These are phyloP conservation scores for Gallinago jamesoni DNA, from an alignment of 2,113 vertebrate genomes.

Conservation along the genomic window DNA sequence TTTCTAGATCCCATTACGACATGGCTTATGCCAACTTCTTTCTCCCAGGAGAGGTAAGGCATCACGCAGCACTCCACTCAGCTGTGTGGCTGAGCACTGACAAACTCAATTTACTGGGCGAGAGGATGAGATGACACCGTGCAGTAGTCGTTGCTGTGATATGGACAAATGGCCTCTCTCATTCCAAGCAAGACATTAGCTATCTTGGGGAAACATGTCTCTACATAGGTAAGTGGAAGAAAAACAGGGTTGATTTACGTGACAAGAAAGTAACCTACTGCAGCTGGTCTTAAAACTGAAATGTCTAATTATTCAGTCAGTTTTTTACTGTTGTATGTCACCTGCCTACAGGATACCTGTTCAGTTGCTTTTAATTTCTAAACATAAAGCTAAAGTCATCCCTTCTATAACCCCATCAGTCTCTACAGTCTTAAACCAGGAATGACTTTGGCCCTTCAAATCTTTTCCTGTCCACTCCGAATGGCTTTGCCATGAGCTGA, in stretches of 20 bases:
- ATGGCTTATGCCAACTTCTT: conserved; percentile 72
- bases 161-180: conserved; percentile 45
- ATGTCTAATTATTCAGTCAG: background rate
- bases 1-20: conserved; percentile 79
- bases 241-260: background rate
- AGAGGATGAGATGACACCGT: conserved; percentile 28
- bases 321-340: background rate
- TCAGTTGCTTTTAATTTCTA: background rate
- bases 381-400: background rate
- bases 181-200: conserved; percentile 35
- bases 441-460: background rate
- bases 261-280: background rate
- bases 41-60: conserved; percentile 72
- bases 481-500: background rate
- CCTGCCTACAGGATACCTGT: background rate
- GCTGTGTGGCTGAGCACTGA: conserved; percentile 76
- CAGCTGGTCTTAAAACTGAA: background rate
- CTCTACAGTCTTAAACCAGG: background rate
- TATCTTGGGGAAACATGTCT: conserved; percentile 7
- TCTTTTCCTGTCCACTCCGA: background rate
- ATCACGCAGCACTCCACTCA: conserved; percentile 63
- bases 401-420: background rate
- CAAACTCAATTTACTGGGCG: conserved; percentile 79
- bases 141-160: conserved; percentile 25
- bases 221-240: background rate